Conservation (phyloP, 2,113 vertebrate species). For the Diadophis punctatus region DNA sequence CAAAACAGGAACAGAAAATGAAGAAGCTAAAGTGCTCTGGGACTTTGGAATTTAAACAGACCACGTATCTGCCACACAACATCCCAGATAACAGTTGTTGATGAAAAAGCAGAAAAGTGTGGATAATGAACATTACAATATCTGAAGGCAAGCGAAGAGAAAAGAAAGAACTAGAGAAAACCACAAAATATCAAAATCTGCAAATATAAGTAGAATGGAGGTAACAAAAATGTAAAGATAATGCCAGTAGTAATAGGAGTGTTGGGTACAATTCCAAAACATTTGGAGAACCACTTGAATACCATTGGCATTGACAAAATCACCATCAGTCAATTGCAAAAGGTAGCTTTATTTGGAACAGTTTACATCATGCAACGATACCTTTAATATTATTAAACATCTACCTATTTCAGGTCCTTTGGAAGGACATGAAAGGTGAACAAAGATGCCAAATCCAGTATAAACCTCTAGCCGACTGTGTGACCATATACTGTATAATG, state of each 20-base stretch:
- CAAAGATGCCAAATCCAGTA: not conserved
- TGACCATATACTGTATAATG: not conserved
- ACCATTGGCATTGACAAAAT: not conserved
- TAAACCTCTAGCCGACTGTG: not conserved
- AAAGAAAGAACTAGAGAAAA: not conserved
- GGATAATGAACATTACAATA: not conserved
- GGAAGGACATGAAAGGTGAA: not conserved
- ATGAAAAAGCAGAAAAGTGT: not conserved
- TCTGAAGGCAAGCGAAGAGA: not conserved
- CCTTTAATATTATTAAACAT: not conserved
- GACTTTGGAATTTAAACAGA: not conserved
- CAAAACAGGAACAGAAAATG: not conserved
- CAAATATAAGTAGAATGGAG: not conserved
- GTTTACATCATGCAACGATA: not conserved
- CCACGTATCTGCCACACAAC: not conserved
- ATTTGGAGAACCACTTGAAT: not conserved
- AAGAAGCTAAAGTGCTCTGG: not conserved
- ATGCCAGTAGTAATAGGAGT: not conserved
- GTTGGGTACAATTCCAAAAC: not conserved
- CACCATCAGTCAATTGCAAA: not conserved
- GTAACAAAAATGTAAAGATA: not conserved
- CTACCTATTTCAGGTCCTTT: not conserved
- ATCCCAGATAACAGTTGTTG: too few relatives aligned
- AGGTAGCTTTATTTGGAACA: not conserved
- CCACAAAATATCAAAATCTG: not conserved